Evolutionary conservation across 2,888 invertebrate species (phyloP).

Genomic region (Plagiodera versicolora): DNA sequence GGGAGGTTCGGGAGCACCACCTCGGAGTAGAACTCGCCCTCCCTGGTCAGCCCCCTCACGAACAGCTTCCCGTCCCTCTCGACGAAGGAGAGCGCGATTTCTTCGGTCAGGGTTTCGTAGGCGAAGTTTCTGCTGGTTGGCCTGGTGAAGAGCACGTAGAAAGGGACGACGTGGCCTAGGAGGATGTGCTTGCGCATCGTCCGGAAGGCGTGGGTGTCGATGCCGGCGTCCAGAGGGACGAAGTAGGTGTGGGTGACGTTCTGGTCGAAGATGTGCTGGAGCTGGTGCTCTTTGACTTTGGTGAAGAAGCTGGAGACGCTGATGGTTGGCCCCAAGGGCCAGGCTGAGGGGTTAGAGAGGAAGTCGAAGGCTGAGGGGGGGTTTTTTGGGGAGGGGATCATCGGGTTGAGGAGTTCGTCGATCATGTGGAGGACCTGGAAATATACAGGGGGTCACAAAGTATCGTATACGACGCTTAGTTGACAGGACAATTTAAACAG

Average conservation of each 20-base stretch:
- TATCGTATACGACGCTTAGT: no score
- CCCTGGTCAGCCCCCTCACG: conserved; percentile 64
- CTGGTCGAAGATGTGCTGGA: conserved; percentile 68
- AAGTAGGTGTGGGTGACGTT: conserved; percentile 83
- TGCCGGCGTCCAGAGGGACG: conserved; percentile 84
- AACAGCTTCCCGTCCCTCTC: conserved; percentile 68
- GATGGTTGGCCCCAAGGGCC: conserved; percentile 30
- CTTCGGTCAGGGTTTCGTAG: conserved; percentile 76
- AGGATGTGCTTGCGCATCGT: conserved; percentile 79
- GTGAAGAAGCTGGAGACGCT: conserved; percentile 62
- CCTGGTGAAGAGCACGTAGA: conserved; percentile 81
- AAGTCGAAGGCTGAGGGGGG: conserved; percentile 79
- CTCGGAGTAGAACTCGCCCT: conserved; percentile 77
- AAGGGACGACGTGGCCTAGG: conserved; percentile 84
- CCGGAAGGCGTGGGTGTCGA: conserved; percentile 63
- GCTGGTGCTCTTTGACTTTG: conserved; percentile 66
- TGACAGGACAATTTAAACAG: no score
- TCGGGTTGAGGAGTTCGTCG: conserved; percentile 80
- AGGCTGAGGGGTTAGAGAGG: conserved; percentile 62
- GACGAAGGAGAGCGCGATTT: conserved; percentile 75
- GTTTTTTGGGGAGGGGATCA: conserved; percentile 60
- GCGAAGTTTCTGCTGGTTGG: conserved; percentile 72
- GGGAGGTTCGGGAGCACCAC: conserved; percentile 84
- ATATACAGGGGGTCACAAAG: neutral
- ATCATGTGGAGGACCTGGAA: conserved; percentile 80